A percentile compares a stretch with the other conserved stretches of the same genome.
phyloP scores from a whole-genome alignment of 1,140 invertebrate genomes.

The Myzus persicae region DNA sequence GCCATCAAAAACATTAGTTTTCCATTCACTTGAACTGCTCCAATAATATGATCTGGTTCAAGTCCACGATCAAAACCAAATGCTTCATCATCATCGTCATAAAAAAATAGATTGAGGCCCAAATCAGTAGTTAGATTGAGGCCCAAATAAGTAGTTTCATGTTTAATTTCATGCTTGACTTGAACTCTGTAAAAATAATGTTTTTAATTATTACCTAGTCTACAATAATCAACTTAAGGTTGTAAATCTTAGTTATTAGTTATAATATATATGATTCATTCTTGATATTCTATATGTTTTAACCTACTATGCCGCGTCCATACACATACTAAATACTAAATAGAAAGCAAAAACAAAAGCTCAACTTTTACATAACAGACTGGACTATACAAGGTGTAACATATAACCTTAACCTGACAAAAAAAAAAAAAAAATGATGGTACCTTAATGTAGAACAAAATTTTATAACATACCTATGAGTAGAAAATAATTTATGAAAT shows the following conservation, averaged over 20 bases:
- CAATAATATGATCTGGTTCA: neutral
- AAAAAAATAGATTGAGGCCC: too few relatives aligned
- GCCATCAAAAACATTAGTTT: neutral
- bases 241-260: neutral
- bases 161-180: neutral
- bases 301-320: neutral
- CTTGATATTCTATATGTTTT: neutral
- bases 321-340: too few relatives aligned
- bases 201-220: neutral
- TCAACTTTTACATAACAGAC: too few relatives aligned
- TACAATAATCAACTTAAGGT: neutral
- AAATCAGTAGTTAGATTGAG: too few relatives aligned
- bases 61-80: conserved; percentile 13
- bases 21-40: neutral
- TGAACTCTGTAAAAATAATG: neutral
- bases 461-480: too few relatives aligned
- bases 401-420: too few relatives aligned
- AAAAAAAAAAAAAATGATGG: too few relatives aligned
- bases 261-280: neutral
- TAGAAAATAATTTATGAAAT: too few relatives aligned
- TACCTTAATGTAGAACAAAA: too few relatives aligned
- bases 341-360: too few relatives aligned
- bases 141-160: neutral
- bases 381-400: too few relatives aligned
- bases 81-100: too few relatives aligned